These are phyloP conservation scores for Crotophaga sulcirostris DNA, from an alignment of 2,113 vertebrate species.

Conservation along the genomic window DNA sequence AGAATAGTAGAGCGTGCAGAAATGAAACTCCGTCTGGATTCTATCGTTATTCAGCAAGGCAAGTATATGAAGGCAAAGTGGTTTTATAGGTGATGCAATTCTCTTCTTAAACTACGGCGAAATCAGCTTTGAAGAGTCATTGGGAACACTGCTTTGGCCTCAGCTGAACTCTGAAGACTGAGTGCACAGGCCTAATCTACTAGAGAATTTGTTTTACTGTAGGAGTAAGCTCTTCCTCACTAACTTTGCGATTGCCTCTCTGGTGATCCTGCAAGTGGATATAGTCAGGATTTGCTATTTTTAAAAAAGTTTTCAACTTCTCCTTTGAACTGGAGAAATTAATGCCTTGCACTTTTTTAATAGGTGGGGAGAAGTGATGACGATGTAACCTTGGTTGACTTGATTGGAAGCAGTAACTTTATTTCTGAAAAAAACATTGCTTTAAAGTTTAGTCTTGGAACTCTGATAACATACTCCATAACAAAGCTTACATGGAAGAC, in stretches of 20 bases:
- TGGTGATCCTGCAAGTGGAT: not conserved
- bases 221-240: not conserved
- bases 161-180: not conserved
- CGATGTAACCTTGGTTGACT: not conserved
- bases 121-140: not conserved
- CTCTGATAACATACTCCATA: not conserved
- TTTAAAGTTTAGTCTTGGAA: not conserved
- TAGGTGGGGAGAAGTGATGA: not conserved
- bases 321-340: not conserved
- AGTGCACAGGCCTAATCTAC: not conserved
- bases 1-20: conserved; percentile 96
- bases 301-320: not conserved
- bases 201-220: not conserved
- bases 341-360: not conserved
- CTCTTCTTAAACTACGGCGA: not conserved
- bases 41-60: conserved; percentile 99
- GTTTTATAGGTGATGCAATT: accelerated
- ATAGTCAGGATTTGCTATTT: not conserved
- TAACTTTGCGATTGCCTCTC: not conserved
- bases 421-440: not conserved
- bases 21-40: conserved; percentile 96
- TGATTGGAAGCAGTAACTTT: not conserved
- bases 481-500: not conserved
- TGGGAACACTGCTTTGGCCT: not conserved
- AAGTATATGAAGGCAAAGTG: not conserved